Evolutionary conservation across 1,140 invertebrate genomes (phyloP), one percentile per base, ranked within the genome.

Genomic region (Eriosoma lanigerum): DNA sequence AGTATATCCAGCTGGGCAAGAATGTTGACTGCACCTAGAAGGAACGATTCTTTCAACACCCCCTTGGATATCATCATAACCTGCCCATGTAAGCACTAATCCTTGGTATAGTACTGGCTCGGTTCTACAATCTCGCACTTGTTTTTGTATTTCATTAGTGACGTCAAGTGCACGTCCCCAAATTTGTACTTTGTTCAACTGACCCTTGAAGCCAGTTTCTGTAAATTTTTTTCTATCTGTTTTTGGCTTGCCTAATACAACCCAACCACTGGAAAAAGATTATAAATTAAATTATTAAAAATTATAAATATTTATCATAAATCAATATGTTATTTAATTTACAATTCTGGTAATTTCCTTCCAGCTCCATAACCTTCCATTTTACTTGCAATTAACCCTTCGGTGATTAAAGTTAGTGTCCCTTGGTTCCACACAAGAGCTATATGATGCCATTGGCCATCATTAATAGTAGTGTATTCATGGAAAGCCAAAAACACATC

Each of bases 391-490:
- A 97, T 96, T 13, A 97, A 89, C 46, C 94, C 95, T 89, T 98
- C 96, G 0, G 95, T 96, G 50, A 97, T 94, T 6, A 98, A 87
- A 64, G 92, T 93, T 29, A 97, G 86, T 85, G 93, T 92, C 81
- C 94, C 93, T 19, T 94, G 92, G 82, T 95, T 92, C 96, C 96
- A 98, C 19, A 96, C 93, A 29, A 98, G 88, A 21, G 96, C 95
- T 21, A 98, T 90, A 85, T 98, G 96, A 88, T 98, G 96, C 96
- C 96, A 98, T 85, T 96, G 94, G 13, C 95, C 96, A 84, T 98
- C 96, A 83, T 97, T 98, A 26, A 98, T 92, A 0, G 94, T 95
- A 4, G 96, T 94, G 83, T 93, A 96, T 85, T 96, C 94, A 73
- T 92, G 90, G 86, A 95, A 98, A 83, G 93, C 93, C 24, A 96